phyloP scores from a whole-genome alignment of 2,888 invertebrate species.

The Drosophila vallismaia region DNA sequence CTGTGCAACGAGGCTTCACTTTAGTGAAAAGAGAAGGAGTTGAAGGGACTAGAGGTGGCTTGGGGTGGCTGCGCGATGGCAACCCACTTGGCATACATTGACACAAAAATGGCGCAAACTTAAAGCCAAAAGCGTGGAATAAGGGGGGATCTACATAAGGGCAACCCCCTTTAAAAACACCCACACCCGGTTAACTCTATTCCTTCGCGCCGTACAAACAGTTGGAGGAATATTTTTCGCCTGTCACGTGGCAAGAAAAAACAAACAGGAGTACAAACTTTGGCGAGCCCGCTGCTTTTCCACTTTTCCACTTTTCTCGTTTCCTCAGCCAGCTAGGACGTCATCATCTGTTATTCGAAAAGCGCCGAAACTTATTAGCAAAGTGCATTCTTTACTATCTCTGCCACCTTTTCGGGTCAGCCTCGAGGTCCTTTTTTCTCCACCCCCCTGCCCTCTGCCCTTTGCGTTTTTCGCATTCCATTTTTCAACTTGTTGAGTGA shows the following conservation, averaged over 20 bases:
- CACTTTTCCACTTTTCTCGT: constrained; percentile 17
- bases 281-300: not conserved
- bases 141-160: constrained; percentile 7
- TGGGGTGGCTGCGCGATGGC: not conserved
- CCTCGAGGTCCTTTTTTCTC: constrained; percentile 13
- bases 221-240: constrained; percentile 52
- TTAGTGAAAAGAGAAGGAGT: constrained; percentile 13
- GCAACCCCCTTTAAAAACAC: constrained; percentile 10
- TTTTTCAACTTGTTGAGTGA: constrained; percentile 71
- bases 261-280: constrained; percentile 39
- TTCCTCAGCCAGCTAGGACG: constrained; percentile 11
- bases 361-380: constrained; percentile 67
- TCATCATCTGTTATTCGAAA: constrained; percentile 36
- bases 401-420: constrained; percentile 33
- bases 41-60: not conserved
- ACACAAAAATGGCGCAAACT: constrained; percentile 59
- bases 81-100: constrained; percentile 66
- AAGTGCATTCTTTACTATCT: constrained; percentile 61
- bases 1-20: constrained; percentile 66
- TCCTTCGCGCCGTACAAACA: constrained; percentile 11
- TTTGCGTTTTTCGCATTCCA: constrained; percentile 7
- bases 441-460: not conserved
- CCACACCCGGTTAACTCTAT: constrained; percentile 15
- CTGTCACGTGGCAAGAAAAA: constrained; percentile 30
- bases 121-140: constrained; percentile 7